phyloP scores from a whole-genome alignment of 2,113 vertebrate genomes.

The Sus scrofa region DNA sequence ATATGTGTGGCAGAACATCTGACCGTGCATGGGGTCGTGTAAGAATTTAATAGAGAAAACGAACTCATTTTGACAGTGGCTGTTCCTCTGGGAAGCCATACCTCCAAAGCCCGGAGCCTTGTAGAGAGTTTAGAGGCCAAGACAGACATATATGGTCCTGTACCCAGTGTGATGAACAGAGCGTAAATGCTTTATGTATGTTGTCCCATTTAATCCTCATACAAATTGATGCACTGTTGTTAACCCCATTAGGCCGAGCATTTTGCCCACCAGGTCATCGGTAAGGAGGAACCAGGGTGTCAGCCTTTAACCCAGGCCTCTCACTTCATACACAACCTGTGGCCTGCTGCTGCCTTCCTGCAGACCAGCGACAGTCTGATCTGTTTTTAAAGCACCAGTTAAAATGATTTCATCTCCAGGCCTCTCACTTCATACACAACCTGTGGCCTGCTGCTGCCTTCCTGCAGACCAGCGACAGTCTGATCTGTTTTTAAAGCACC shows the following conservation, averaged over 20 bases:
- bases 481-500: slow-evolving; percentile 26
- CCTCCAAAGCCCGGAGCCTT: background rate
- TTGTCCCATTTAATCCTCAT: background rate
- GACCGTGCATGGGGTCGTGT: slow-evolving; percentile 35
- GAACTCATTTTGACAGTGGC: slow-evolving; percentile 36
- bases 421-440: slow-evolving; percentile 4
- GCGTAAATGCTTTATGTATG: background rate
- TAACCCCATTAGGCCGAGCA: background rate
- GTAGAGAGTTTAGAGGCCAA: background rate
- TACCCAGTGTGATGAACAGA: background rate
- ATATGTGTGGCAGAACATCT: slow-evolving; percentile 20
- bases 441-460: background rate
- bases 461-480: background rate
- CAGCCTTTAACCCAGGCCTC: background rate
- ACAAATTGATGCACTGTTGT: background rate
- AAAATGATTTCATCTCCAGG: too few relatives aligned
- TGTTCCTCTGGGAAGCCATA: background rate
- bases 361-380: background rate
- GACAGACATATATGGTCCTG: background rate
- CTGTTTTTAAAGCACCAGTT: slow-evolving; percentile 42
- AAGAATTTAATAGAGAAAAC: slow-evolving; percentile 35
- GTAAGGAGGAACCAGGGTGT: background rate
- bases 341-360: background rate
- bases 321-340: background rate
- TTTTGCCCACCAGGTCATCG: background rate